These are phyloP conservation scores for Trinorchestia longiramus DNA, from an alignment of 1,140 invertebrate species.

Conservation along the genomic window DNA sequence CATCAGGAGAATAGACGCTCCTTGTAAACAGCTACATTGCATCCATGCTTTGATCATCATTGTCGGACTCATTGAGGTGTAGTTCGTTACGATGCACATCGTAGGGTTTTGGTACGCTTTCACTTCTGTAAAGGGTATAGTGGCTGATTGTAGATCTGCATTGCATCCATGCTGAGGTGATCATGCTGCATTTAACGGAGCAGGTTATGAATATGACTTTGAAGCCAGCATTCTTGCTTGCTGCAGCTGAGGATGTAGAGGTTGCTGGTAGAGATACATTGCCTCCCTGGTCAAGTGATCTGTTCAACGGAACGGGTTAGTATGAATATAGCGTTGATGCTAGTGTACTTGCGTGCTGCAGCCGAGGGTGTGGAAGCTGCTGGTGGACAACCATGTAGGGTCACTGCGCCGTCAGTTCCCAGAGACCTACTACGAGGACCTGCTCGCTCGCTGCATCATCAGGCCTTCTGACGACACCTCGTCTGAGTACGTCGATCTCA, in stretches of 20 bases:
- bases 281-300: no score
- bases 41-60: no score
- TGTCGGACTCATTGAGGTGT: no score
- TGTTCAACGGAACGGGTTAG: no score
- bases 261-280: no score
- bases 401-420: conserved; percentile 66
- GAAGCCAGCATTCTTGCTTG: no score
- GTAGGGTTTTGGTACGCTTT: background rate
- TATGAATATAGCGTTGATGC: background rate
- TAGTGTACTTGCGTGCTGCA: conserved; percentile 56
- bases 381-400: conserved; percentile 63
- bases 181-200: background rate
- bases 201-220: no score
- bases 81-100: background rate
- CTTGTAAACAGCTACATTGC: no score
- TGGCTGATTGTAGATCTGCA: no score
- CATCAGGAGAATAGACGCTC: no score
- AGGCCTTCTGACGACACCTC: conserved; percentile 67
- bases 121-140: background rate
- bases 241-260: no score
- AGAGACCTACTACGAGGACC: conserved; percentile 69
- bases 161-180: background rate
- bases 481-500: conserved; percentile 68
- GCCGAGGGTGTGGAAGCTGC: conserved; percentile 65
- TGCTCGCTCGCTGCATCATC: conserved; percentile 66